These are phyloP conservation scores for Trichogramma dendrolimi DNA, from an alignment of 2,888 invertebrate species.

Conservation along the genomic window DNA sequence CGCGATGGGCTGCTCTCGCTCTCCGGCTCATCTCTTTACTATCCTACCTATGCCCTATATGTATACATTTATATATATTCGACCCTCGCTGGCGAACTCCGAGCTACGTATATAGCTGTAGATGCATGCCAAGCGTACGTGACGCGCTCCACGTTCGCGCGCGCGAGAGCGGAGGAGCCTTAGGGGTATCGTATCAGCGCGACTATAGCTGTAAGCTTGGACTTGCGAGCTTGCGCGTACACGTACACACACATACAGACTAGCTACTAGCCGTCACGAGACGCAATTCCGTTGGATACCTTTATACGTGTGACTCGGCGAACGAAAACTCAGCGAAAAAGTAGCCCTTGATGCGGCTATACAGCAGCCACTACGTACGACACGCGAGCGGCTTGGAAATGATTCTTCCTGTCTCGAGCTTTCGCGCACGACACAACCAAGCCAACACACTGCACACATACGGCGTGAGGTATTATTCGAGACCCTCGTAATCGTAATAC, in stretches of 20 bases:
- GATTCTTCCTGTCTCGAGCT: constrained; percentile 2
- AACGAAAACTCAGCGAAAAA: constrained; percentile 24
- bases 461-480: too few relatives aligned
- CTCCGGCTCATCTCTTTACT: not conserved
- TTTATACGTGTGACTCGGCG: not conserved
- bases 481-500: constrained; percentile 14
- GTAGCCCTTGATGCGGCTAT: not conserved
- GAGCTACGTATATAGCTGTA: too few relatives aligned
- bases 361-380: too few relatives aligned
- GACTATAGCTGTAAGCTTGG: not conserved
- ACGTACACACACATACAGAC: not conserved
- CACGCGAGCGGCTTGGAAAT: not conserved
- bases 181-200: constrained; percentile 14
- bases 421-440: not conserved
- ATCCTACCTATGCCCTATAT: too few relatives aligned
- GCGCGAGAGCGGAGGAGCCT: constrained; percentile 1
- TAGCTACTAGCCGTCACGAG: constrained; percentile 6
- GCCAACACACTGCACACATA: too few relatives aligned
- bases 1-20: too few relatives aligned
- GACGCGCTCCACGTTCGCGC: too few relatives aligned
- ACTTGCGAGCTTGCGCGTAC: not conserved
- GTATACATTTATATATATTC: too few relatives aligned
- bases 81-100: too few relatives aligned
- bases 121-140: too few relatives aligned
- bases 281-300: constrained; percentile 12